Evolutionary conservation across 2,797 vertebrate genomes (phyloP).

Genomic region (Picus viridis): DNA sequence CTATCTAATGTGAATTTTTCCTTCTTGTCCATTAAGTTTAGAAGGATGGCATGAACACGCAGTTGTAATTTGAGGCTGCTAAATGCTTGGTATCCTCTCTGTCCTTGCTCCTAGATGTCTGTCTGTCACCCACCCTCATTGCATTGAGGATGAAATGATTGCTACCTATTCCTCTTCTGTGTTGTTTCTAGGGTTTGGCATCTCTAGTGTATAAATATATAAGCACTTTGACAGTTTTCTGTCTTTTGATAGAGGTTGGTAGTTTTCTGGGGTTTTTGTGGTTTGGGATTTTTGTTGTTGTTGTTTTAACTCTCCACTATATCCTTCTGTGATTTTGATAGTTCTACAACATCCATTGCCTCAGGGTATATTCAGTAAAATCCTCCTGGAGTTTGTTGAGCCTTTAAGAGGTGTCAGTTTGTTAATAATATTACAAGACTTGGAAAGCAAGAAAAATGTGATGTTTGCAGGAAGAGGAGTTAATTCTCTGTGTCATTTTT

Average conservation of each 20-base stretch:
- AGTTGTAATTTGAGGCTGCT: background rate
- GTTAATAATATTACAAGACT: conserved; percentile 5
- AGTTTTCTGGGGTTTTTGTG: no score
- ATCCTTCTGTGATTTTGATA: conserved; percentile 17
- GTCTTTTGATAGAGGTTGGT: background rate
- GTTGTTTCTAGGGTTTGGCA: background rate
- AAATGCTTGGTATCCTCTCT: background rate
- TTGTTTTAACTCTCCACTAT: background rate
- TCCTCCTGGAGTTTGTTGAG: background rate
- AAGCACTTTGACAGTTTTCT: background rate
- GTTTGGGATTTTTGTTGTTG: background rate
- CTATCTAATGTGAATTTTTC: background rate
- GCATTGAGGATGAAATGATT: background rate
- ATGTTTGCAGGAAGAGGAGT: background rate
- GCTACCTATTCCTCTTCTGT: background rate
- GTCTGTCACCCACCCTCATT: background rate
- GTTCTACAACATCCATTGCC: background rate
- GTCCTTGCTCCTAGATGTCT: background rate
- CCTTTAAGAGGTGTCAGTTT: conserved; percentile 6
- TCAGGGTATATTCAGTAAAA: conserved; percentile 29
- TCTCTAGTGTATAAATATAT: background rate
- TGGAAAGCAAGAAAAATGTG: background rate
- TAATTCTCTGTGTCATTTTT: conserved; percentile 1
- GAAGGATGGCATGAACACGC: background rate
- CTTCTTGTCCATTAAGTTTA: background rate